Base-by-base conservation (phyloP, 2,888 invertebrate species). In the Cacoxenus indagator region DNA sequence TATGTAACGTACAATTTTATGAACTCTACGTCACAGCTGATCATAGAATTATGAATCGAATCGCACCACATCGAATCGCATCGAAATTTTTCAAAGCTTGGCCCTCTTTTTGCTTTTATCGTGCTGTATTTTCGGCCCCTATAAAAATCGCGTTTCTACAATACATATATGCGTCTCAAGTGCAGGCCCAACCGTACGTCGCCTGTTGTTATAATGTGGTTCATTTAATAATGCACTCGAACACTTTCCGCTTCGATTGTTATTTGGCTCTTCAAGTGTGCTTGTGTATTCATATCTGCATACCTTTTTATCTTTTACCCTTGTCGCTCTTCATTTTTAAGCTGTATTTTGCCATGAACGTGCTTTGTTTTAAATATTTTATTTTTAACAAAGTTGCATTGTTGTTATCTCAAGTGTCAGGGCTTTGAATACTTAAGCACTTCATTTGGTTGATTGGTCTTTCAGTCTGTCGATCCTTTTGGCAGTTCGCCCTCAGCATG, bases 361-460 rank as follows among this genome's bases (percentile, higher is more conserved):
- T 37, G 8, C 9, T 37, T 14, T 8, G 37, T 37, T 37, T 37
- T 9, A 37, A 14, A 37, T 37, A 37, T 26, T 14, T 29, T 11
- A 43, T 2, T 37, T 8, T 54, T 54, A 9, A 11, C 24, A 24
- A 4, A 24, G 54, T 26, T 29, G 57, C 29, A 29, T 8, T 14
- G 4, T 57, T 57, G 57, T 62, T 62, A 62, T 62, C 61, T 62
- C n/a, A 62, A 62, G 61, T 62, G 61, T 62, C 61, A 62, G 61
- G n/a, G 24, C 45, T 62, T 62, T 62, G 43, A 62, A 62, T 43
- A n/a, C 17, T 55, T 62, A 62, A 62, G 61, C 61, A 62, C 43
- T 62, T 62, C 61, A 43, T 62, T 43, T 27, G 55, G 26, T 26
- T 27, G 55, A 27, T 26, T 55, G 55, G 17, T 14, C n/a, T n/a